Base-by-base conservation (phyloP, 2,888 invertebrate genomes). In the Acrocera orbiculus region DNA sequence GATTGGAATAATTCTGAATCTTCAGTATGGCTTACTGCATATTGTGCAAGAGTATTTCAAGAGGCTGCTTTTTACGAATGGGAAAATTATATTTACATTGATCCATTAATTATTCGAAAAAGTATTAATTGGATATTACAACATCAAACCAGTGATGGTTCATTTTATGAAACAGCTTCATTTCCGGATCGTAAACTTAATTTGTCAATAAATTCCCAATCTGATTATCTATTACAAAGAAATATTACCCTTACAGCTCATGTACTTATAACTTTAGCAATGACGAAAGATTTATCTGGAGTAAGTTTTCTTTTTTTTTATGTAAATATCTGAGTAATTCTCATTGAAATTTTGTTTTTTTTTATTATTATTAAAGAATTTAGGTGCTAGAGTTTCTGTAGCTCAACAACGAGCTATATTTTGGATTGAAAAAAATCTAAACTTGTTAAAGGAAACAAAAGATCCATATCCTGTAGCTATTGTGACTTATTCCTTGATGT, bases 41-140 rank as follows among this genome's bases (percentile, higher is more conserved):
- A 86, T 59, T 83, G 83, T 50, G 79, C 83, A 0, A 70, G 85
- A 43, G 71, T 85, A 30, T 77, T 95, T 54, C 81, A 89, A 55
- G 86, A 87, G 51, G 92, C 90, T 0, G 82, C 82, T 23, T 90
- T 90, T 59, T 89, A 90, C 50, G 93, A 95, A 55, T 95, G 93
- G 93, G 92, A 93, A 63, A 87, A 90, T 56, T 87, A 77, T 50
- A 75, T 95, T 35, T 95, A 86, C 60, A 87, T 95, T 43, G 92
- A 93, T 56, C 82, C 87, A 0, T 66, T 71, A 27, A 80, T 85
- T 4, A 83, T 93, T 46, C 73, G 81, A 4, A 76, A 76, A 53
- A 75, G 92, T 1, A 80, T 89, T 3, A 66, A 74, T 2, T 95
- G 89, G 87, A 63, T 95, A 3, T 58, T 93, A 35, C 66, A 75